phyloP scores from a whole-genome alignment of 2,797 vertebrate species.

The Alosa sapidissima region DNA sequence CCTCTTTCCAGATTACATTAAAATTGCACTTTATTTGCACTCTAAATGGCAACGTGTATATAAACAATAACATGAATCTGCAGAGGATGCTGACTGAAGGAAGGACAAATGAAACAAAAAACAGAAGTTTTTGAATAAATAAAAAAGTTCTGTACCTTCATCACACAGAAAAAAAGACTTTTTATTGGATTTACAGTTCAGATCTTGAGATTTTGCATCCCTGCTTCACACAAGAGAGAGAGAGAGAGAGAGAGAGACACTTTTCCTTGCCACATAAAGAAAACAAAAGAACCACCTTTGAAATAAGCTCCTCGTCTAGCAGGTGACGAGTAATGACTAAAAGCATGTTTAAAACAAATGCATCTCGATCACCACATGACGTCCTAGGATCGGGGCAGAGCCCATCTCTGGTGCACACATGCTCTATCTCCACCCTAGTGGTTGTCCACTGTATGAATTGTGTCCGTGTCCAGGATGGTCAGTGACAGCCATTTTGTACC shows the following conservation, averaged over 20 bases:
- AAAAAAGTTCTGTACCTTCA: slow-evolving; percentile 22
- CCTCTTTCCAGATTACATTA: slow-evolving; percentile 57
- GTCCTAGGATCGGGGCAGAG: not conserved
- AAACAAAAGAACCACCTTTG: slow-evolving; percentile 31
- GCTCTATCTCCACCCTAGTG: not conserved
- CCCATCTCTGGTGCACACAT: not conserved
- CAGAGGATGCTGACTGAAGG: slow-evolving; percentile 41
- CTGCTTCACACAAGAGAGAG: slow-evolving; percentile 33
- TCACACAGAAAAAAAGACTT: slow-evolving; percentile 40
- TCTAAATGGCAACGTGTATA: slow-evolving; percentile 55
- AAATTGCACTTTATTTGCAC: slow-evolving; percentile 62
- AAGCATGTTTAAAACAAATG: slow-evolving; percentile 26
- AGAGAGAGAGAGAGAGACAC: slow-evolving; percentile 19
- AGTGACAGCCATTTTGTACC: slow-evolving; percentile 20
- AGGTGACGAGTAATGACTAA: slow-evolving; percentile 19
- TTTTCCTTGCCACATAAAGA: slow-evolving; percentile 29
- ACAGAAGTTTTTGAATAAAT: slow-evolving; percentile 28
- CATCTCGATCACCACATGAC: slow-evolving; percentile 26
- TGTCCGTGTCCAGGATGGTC: not conserved
- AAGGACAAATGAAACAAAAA: slow-evolving; percentile 35
- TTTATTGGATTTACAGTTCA: slow-evolving; percentile 38
- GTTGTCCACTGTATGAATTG: not conserved
- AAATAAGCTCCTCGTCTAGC: slow-evolving; percentile 22
- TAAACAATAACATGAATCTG: slow-evolving; percentile 49
- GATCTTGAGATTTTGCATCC: slow-evolving; percentile 34